Conservation (phyloP, 2,888 invertebrate genomes). For the Hymenopus coronatus region DNA sequence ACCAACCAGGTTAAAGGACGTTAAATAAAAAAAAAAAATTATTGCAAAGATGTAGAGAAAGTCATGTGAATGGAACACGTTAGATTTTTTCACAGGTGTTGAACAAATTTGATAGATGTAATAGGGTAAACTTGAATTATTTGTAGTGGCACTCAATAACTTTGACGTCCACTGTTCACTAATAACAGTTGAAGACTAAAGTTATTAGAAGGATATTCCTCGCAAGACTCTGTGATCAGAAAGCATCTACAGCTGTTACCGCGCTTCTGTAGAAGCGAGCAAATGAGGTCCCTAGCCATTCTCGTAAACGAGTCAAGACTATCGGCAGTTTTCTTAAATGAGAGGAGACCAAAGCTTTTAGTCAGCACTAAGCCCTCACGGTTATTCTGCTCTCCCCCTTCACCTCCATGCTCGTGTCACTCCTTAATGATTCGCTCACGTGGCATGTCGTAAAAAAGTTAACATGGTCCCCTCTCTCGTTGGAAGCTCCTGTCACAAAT, state of each 20-base stretch:
- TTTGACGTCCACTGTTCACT: too few relatives aligned
- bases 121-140: too few relatives aligned
- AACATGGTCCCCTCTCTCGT: constrained; percentile 10
- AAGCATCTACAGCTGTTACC: background rate
- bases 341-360: background rate
- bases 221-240: too few relatives aligned
- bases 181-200: too few relatives aligned
- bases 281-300: background rate
- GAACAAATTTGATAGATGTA: too few relatives aligned
- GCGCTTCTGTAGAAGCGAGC: background rate
- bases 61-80: too few relatives aligned
- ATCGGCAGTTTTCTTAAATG: background rate
- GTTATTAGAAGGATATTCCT: too few relatives aligned
- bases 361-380: background rate
- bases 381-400: background rate
- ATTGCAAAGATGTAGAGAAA: too few relatives aligned
- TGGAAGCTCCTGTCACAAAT: background rate
- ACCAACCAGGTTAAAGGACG: too few relatives aligned
- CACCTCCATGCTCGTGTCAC: constrained; percentile 6
- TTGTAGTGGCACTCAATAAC: too few relatives aligned
- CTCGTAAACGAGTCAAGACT: background rate
- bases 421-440: constrained; percentile 27
- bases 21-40: too few relatives aligned
- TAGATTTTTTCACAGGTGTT: too few relatives aligned
- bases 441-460: constrained; percentile 29